Conservation (phyloP, 2,888 invertebrate species). For the Cantharis lateralis region DNA sequence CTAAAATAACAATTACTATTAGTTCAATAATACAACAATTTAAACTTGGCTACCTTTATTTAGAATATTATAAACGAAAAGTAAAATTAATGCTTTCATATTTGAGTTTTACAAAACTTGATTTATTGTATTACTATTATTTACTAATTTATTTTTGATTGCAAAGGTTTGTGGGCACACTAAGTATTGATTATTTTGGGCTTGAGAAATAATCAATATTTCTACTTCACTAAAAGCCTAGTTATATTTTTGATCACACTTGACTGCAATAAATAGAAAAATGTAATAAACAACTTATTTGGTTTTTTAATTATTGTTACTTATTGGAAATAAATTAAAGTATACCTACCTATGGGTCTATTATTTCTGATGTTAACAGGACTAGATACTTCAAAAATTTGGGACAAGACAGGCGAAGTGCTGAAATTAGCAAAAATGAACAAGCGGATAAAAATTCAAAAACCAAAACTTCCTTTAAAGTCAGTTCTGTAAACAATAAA, state of each 20-base stretch:
- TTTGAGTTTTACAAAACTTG: neutral
- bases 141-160: neutral
- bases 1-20: constrained; percentile 45
- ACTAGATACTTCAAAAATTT: too few species aligned
- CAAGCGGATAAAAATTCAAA: too few species aligned
- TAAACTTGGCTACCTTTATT: neutral
- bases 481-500: too few species aligned
- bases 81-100: neutral
- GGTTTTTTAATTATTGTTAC: too few species aligned
- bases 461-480: too few species aligned
- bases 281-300: too few species aligned
- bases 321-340: too few species aligned
- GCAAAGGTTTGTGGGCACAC: neutral
- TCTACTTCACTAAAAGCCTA: neutral
- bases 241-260: neutral
- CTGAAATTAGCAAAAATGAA: too few species aligned
- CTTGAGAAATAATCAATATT: neutral
- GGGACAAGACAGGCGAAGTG: too few species aligned
- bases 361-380: too few species aligned
- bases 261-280: too few species aligned
- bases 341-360: too few species aligned
- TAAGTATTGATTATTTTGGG: neutral
- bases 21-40: neutral
- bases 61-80: neutral
- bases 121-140: neutral